Base-by-base conservation (phyloP, 2,797 vertebrate species). In the Esox masquinongy region DNA sequence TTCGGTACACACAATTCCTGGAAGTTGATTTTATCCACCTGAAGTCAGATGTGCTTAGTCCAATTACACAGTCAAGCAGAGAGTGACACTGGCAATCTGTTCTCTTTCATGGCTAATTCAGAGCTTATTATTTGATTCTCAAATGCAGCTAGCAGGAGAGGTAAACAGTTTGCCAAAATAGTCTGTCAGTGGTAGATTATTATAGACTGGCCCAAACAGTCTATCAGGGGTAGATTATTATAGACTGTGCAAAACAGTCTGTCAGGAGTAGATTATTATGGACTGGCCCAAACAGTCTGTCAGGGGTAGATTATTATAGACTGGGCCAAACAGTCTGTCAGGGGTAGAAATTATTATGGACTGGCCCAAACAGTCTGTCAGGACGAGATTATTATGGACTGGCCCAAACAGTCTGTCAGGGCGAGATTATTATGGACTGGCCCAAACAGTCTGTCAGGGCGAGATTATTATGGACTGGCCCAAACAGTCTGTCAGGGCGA, bases 101-200 rank as follows among this genome's bases (percentile, higher is more conserved):
- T 68, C 11, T 34, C 64, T 53, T 78, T 85, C 50, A 88, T 88
- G 49, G 80, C 86, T 88, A 78, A 88, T 90, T 88, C 78, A 90
- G 78, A 67, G 43, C 50, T 75, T 0, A 77, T 80, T 73, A 86
- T 82, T 83, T 83, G 82, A 90, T 76, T 77, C 75, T 24, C 14
- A 31, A 43, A 78, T n/a, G 53, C 39, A 9, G 77, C 15, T 15
- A 51, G 50, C 17, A 51, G 74, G 74, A 80, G 53, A 76, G 73
- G 61, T 61, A 9, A 49, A 47, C 72, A 31, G 1, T 3, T 31
- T 1, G 29, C 1, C 29, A 1, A 31, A 31, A 31, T 3, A 31
- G 29, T 31, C 29, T 31, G 3, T 31, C 29, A 31, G 29, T 1
- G 29, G 3, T 31, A 31, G 29, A 31, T 31, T 31, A 31, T 31